Evolutionary conservation across 2,113 vertebrate genomes (phyloP).

Genomic region (Tringa solitaria): DNA sequence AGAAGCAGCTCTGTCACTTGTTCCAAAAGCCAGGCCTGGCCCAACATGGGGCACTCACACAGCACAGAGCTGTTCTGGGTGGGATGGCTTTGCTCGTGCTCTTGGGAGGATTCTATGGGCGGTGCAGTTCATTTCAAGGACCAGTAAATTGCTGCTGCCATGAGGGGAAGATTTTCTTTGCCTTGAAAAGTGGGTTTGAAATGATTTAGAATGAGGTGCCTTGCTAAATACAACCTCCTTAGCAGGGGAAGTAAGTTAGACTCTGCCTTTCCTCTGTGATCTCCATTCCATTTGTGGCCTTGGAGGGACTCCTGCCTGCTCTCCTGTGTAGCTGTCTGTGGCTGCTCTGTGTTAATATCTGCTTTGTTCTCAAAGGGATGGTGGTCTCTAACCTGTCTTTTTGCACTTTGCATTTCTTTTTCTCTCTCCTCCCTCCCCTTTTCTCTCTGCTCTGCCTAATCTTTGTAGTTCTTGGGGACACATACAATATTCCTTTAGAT

Average conservation of each 20-base stretch:
- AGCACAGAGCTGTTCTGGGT: neutral
- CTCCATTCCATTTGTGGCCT: neutral
- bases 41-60: accelerated
- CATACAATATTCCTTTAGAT: constrained; percentile 99
- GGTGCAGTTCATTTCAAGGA: neutral
- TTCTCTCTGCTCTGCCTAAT: constrained; percentile 78
- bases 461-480: constrained; percentile 97
- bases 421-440: constrained; percentile 68
- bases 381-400: constrained; percentile 86
- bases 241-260: neutral
- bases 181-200: neutral
- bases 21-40: neutral
- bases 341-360: constrained; percentile 67
- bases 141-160: neutral
- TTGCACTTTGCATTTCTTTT: constrained; percentile 87
- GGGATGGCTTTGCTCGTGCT: neutral
- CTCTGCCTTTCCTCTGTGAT: neutral
- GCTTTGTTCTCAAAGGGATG: constrained; percentile 73
- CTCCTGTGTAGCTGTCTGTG: constrained; percentile 15
- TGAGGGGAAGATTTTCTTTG: neutral
- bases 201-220: neutral
- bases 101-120: neutral
- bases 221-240: neutral
- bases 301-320: constrained; percentile 15
- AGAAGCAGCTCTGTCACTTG: neutral